Conservation (phyloP, 92 coral and sea anemone species). For the Epizoanthus illoricatus region DNA sequence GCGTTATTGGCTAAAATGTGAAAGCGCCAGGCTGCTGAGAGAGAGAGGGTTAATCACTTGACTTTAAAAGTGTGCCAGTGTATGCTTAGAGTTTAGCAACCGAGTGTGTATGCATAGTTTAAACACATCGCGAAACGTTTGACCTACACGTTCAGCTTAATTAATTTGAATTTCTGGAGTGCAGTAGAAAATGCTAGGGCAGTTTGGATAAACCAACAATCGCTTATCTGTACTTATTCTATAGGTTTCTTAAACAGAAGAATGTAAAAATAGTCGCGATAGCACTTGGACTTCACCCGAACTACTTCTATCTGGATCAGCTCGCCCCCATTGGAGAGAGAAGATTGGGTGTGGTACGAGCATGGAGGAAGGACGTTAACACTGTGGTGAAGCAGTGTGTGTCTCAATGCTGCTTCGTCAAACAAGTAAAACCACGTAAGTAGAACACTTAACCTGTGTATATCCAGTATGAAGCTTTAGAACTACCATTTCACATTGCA, state of each 20-base stretch:
- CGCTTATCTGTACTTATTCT: neutral
- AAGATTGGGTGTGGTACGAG: neutral
- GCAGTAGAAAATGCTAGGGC: too few species aligned
- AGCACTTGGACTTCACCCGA: neutral
- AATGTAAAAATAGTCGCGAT: neutral
- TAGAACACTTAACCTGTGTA: neutral
- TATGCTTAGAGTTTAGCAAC: too few species aligned
- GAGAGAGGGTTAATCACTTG: too few species aligned
- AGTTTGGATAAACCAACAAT: neutral
- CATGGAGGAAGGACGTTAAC: neutral
- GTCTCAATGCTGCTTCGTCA: neutral
- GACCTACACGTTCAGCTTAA: too few species aligned
- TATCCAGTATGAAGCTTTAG: too few species aligned
- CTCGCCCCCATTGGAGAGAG: slow-evolving; percentile 22
- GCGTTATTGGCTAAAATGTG: too few species aligned
- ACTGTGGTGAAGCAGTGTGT: neutral
- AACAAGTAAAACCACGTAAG: neutral
- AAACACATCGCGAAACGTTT: too few species aligned
- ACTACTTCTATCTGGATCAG: slow-evolving; percentile 19
- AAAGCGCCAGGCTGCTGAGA: too few species aligned
- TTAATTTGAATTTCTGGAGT: too few species aligned
- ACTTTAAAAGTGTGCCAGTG: too few species aligned
- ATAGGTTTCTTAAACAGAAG: neutral
- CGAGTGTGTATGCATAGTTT: too few species aligned
- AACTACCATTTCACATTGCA: too few species aligned